phyloP scores from a whole-genome alignment of 1,140 invertebrate species.

The Sitobion miscanthi region DNA sequence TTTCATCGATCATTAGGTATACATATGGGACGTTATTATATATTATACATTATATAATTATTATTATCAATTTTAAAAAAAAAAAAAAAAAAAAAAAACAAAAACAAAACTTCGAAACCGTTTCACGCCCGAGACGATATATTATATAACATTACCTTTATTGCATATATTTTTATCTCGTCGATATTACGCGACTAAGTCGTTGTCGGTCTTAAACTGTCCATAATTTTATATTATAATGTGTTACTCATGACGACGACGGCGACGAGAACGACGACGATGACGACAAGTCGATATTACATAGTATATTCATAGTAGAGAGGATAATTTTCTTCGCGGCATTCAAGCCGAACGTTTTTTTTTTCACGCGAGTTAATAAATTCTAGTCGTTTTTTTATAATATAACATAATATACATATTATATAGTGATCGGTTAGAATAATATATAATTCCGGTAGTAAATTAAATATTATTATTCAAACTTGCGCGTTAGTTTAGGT shows the following conservation, averaged over 20 bases:
- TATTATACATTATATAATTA: background rate
- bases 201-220: background rate
- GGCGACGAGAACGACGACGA: background rate
- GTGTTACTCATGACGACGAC: background rate
- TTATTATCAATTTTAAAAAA: background rate
- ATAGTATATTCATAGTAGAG: background rate
- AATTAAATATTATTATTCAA: slow-evolving; percentile 11
- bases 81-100: background rate
- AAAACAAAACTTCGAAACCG: background rate
- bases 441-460: slow-evolving; percentile 26
- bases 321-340: background rate
- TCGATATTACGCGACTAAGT: background rate
- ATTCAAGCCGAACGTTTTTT: background rate
- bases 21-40: background rate
- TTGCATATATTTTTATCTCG: background rate
- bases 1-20: background rate
- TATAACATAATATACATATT: background rate
- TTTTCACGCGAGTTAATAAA: background rate
- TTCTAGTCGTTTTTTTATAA: slow-evolving; percentile 32
- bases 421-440: background rate
- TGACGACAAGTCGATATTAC: background rate
- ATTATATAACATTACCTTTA: background rate
- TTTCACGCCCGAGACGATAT: background rate
- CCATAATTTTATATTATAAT: slow-evolving; percentile 1
- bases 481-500: slow-evolving; percentile 24